Conservation (phyloP, 2,888 invertebrate genomes). For the Flexamia atlantica region DNA sequence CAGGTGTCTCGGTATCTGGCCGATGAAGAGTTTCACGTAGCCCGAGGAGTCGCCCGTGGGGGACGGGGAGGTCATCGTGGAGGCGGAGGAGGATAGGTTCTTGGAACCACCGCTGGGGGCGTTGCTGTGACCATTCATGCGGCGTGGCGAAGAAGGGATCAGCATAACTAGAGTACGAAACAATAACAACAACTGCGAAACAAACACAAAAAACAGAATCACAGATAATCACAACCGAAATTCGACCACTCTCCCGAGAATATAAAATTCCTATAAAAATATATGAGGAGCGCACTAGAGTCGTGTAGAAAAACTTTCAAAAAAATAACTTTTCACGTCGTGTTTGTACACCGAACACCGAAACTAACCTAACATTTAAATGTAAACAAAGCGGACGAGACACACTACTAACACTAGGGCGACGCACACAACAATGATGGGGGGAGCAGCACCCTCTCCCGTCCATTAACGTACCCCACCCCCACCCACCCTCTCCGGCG, state of each 20-base stretch:
- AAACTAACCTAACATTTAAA: conserved; percentile 56
- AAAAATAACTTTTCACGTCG: background rate
- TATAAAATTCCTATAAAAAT: conserved; percentile 19
- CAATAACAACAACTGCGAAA: background rate
- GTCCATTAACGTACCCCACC: conserved; percentile 44
- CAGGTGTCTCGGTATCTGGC: conserved; percentile 94
- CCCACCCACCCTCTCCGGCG: conserved; percentile 21
- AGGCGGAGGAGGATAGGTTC: background rate
- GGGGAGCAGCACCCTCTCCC: conserved; percentile 23
- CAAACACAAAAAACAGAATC: conserved; percentile 18
- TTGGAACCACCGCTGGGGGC: background rate
- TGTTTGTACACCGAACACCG: conserved; percentile 35
- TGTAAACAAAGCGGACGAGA: conserved; percentile 55
- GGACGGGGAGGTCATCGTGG: conserved; percentile 43
- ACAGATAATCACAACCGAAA: conserved; percentile 44
- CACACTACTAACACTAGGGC: conserved; percentile 50
- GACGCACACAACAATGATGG: conserved; percentile 52
- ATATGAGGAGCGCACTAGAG: background rate
- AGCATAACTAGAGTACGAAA: conserved; percentile 20
- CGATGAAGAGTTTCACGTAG: conserved; percentile 92
- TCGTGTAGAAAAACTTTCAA: conserved; percentile 1
- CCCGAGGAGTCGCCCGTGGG: conserved; percentile 70
- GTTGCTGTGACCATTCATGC: conserved; percentile 27
- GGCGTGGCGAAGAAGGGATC: conserved; percentile 21
- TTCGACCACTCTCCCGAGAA: background rate